Evolutionary conservation across 2,888 invertebrate species (phyloP).

Genomic region (Plemyria rubiginata): DNA sequence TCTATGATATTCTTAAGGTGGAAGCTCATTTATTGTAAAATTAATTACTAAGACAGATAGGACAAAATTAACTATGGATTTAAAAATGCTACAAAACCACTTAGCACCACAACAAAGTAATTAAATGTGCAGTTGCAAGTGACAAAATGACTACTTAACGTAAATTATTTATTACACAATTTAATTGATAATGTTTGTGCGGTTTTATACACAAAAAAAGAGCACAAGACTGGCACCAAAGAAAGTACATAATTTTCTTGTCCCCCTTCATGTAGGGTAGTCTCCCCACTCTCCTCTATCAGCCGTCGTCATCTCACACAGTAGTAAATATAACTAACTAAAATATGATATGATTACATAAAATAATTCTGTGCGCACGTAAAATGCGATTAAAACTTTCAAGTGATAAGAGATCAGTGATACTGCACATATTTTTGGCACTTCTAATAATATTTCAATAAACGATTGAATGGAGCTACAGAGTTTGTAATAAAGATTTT

Average conservation of each 20-base stretch:
- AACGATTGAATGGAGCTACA: slow-evolving; percentile 5
- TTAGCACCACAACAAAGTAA: slow-evolving; percentile 58
- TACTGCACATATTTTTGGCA: slow-evolving; percentile 42
- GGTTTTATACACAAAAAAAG: background rate
- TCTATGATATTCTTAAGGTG: slow-evolving; percentile 18
- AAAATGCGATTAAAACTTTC: slow-evolving; percentile 10
- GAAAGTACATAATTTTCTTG: background rate
- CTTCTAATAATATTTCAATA: slow-evolving; percentile 33
- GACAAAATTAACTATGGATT: too few species aligned
- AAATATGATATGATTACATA: background rate
- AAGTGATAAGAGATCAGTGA: slow-evolving; percentile 38
- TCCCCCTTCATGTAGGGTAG: too few species aligned
- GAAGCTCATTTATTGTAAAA: slow-evolving; percentile 27
- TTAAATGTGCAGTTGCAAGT: slow-evolving; percentile 20
- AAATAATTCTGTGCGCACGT: slow-evolving; percentile 5
- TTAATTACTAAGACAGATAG: background rate
- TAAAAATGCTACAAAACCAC: slow-evolving; percentile 52
- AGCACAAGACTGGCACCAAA: slow-evolving; percentile 4
- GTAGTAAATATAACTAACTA: background rate
- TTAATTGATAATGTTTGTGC: slow-evolving; percentile 19
- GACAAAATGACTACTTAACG: slow-evolving; percentile 18
- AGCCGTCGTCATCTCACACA: too few species aligned
- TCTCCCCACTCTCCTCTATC: too few species aligned
- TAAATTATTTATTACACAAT: slow-evolving; percentile 2
- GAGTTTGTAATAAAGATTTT: slow-evolving; percentile 13